These are phyloP conservation scores for Oncorhynchus kisutch DNA, from an alignment of 2,113 vertebrate genomes.

Conservation along the genomic window DNA sequence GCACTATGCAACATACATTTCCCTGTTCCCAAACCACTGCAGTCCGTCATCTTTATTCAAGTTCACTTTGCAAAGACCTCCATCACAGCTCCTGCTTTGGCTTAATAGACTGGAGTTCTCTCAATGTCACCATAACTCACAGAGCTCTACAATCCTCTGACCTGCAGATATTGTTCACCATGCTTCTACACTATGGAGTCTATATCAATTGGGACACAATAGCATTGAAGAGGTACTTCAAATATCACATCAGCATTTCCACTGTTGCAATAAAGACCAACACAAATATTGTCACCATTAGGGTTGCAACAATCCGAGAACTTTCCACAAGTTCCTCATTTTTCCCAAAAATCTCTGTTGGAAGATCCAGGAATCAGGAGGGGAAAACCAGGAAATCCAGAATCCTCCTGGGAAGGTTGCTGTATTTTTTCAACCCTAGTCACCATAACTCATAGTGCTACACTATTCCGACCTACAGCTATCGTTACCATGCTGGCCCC, in stretches of 20 bases:
- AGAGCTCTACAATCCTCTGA: slow-evolving; percentile 20
- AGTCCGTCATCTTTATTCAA: slow-evolving; percentile 63
- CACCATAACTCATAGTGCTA: no score
- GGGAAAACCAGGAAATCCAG: no score
- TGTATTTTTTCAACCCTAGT: no score
- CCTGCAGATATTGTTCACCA: slow-evolving; percentile 46
- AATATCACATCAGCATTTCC: no score
- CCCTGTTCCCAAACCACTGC: slow-evolving; percentile 23
- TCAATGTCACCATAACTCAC: slow-evolving; percentile 56
- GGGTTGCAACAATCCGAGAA: not conserved
- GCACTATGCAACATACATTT: slow-evolving; percentile 58
- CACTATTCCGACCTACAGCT: no score
- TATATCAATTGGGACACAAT: not conserved
- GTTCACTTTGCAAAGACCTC: slow-evolving; percentile 56
- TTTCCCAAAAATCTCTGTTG: no score
- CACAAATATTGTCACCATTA: slow-evolving; percentile 15
- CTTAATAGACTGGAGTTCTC: slow-evolving; percentile 59
- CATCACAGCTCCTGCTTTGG: slow-evolving; percentile 53
- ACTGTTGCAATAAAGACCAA: no score
- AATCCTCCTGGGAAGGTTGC: no score
- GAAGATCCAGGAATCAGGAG: no score
- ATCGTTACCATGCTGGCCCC: no score
- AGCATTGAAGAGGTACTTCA: no score
- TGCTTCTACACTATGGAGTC: not conserved
- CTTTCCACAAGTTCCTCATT: no score